Percentiles rank a stretch among this genome's conserved stretches.
These are phyloP conservation scores for Parazoanthus darwini DNA, from an alignment of 92 coral and sea anemone species.

Conservation along the genomic window DNA sequence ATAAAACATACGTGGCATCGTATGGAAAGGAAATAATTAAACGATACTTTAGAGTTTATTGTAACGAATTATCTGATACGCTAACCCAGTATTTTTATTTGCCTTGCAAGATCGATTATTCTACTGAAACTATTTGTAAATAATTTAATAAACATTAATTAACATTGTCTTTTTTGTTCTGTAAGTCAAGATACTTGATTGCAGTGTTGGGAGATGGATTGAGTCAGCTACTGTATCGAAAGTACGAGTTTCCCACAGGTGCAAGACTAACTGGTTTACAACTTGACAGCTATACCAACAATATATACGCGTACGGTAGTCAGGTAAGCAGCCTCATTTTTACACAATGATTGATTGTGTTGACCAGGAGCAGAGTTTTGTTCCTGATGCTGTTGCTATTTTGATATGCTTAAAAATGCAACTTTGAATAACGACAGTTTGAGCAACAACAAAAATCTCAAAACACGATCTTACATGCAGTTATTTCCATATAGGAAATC, in stretches of 20 bases:
- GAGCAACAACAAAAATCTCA: not conserved
- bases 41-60: not conserved
- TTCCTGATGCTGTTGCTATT: not conserved
- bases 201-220: slow-evolving; percentile 21
- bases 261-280: slow-evolving; percentile 50
- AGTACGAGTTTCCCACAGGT: slow-evolving; percentile 58
- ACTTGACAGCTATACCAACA: slow-evolving; percentile 66
- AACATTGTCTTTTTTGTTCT: not conserved
- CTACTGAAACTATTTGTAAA: too few species aligned
- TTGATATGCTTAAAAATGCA: too few species aligned
- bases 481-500: not conserved
- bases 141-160: not conserved
- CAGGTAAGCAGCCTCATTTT: slow-evolving; percentile 67
- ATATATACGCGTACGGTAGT: slow-evolving; percentile 79
- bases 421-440: not conserved
- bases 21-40: not conserved
- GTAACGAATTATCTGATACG: too few species aligned
- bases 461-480: not conserved
- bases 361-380: too few species aligned
- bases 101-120: too few species aligned
- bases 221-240: slow-evolving; percentile 41
- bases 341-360: not conserved
- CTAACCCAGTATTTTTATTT: too few species aligned
- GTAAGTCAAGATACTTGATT: slow-evolving; percentile 19
- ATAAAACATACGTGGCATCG: not conserved